phyloP scores from a whole-genome alignment of 2,888 invertebrate genomes.

The Trachelus stipa region DNA sequence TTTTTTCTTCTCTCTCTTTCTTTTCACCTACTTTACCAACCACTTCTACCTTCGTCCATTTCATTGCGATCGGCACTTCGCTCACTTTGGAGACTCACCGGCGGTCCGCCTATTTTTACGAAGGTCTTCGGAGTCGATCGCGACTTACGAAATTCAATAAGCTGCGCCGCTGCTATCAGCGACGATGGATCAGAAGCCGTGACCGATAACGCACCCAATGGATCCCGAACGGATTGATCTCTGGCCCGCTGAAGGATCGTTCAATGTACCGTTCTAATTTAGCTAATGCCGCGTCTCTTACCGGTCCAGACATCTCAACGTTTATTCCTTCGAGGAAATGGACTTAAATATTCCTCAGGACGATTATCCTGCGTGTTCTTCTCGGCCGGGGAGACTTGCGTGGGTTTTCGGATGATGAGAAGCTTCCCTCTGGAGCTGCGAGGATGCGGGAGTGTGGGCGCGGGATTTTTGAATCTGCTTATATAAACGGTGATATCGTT shows the following conservation, averaged over 20 bases:
- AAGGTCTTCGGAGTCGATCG: background rate
- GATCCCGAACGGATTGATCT: background rate
- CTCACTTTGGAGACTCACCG: background rate
- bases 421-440: background rate
- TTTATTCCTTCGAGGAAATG: background rate
- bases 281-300: background rate
- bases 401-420: background rate
- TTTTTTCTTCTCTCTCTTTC: background rate
- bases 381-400: background rate
- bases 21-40: background rate
- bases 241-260: background rate
- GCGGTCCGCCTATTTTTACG: background rate
- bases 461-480: background rate
- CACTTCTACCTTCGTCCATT: background rate
- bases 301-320: background rate
- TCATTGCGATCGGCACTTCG: background rate
- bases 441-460: background rate
- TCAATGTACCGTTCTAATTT: background rate
- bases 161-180: background rate
- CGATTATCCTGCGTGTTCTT: background rate
- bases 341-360: background rate
- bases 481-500: background rate
- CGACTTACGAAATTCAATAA: slow-evolving; percentile 6
- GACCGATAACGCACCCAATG: background rate
- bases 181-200: background rate